Conservation (phyloP, 2,113 vertebrate genomes). For the Dendropsophus ebraccatus region DNA sequence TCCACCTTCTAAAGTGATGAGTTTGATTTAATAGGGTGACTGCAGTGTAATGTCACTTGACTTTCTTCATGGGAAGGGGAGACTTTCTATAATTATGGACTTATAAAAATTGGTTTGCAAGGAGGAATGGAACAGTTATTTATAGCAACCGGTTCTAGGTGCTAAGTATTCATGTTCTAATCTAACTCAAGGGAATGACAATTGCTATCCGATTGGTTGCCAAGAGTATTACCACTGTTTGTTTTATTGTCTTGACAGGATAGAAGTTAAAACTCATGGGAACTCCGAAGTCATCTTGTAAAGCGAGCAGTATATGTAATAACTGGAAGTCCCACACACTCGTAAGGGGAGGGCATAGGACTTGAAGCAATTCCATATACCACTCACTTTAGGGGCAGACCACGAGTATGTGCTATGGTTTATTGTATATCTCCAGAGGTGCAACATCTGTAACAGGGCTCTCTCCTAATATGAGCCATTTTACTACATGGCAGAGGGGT, state of each 20-base stretch:
- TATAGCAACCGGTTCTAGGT: background rate
- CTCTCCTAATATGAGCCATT: too few relatives aligned
- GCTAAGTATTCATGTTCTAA: background rate
- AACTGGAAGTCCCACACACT: too few relatives aligned
- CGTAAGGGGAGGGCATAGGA: too few relatives aligned
- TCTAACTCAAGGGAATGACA: background rate
- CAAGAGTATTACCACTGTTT: background rate
- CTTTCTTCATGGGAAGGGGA: background rate
- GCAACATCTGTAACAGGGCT: too few relatives aligned
- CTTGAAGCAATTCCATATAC: too few relatives aligned
- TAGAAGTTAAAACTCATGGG: too few relatives aligned
- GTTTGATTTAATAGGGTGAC: conserved; percentile 14
- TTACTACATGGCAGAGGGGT: too few relatives aligned
- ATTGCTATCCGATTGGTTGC: background rate
- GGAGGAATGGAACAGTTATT: background rate
- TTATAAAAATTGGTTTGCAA: background rate
- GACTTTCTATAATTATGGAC: background rate
- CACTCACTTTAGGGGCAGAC: too few relatives aligned
- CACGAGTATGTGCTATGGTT: background rate
- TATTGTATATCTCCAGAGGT: background rate
- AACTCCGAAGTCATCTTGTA: too few relatives aligned
- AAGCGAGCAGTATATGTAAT: too few relatives aligned
- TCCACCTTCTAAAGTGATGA: conserved; percentile 1
- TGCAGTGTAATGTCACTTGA: background rate
- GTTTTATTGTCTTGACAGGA: too few relatives aligned